Percentiles rank a stretch among this genome's conserved stretches.
Conservation (phyloP, 2,113 vertebrate genomes). For the Periophthalmus modestus region DNA sequence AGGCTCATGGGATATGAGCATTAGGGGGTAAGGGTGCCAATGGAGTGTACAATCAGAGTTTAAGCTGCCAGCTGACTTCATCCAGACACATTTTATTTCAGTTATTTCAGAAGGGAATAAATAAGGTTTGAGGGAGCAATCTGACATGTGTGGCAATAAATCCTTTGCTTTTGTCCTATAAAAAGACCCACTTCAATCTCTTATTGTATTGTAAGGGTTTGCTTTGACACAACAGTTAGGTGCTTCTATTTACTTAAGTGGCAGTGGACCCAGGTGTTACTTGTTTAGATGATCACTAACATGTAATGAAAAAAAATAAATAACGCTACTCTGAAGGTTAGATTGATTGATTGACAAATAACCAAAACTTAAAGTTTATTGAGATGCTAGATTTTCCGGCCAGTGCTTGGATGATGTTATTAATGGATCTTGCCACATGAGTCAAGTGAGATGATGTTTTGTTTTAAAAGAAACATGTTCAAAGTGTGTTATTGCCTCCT, state of each 20-base stretch:
- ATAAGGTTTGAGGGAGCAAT: conserved; percentile 26
- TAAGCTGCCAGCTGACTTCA: conserved; percentile 27
- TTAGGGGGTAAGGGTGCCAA: conserved; percentile 36
- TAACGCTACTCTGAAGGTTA: too few relatives aligned
- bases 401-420: neutral
- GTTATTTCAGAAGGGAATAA: too few relatives aligned
- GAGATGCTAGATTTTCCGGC: neutral
- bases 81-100: conserved; percentile 42
- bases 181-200: conserved; percentile 27
- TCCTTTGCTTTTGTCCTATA: conserved; percentile 25
- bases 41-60: conserved; percentile 13
- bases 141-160: conserved; percentile 34
- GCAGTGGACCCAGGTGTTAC: conserved; percentile 22
- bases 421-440: neutral
- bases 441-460: neutral
- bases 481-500: neutral
- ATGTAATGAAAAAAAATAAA: too few relatives aligned
- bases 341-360: neutral
- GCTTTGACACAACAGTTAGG: conserved; percentile 24
- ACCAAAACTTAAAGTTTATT: neutral
- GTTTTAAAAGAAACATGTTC: neutral
- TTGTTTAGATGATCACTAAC: too few relatives aligned
- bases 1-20: conserved; percentile 18
- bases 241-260: neutral
- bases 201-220: conserved; percentile 29